These are phyloP conservation scores for Tetragonula carbonaria DNA, from an alignment of 2,888 invertebrate genomes.

Conservation along the genomic window DNA sequence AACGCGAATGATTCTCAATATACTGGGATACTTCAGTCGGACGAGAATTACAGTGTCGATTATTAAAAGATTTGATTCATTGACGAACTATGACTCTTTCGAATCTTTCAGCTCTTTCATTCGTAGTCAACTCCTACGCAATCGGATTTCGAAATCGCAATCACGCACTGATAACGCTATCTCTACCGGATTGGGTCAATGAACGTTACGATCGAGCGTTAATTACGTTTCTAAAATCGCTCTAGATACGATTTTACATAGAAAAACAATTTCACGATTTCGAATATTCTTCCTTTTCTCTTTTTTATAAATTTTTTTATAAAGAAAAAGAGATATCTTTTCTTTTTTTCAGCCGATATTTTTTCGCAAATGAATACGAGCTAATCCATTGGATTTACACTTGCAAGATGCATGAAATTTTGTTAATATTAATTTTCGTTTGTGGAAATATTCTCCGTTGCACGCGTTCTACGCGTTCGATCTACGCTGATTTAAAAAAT, in stretches of 20 bases:
- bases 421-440: background rate
- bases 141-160: slow-evolving; percentile 57
- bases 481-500: slow-evolving; percentile 5
- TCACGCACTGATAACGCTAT: slow-evolving; percentile 60
- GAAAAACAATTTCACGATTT: background rate
- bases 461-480: background rate
- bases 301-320: background rate
- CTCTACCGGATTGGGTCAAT: slow-evolving; percentile 61
- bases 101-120: slow-evolving; percentile 16
- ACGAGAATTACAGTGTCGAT: background rate
- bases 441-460: background rate
- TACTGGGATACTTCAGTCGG: slow-evolving; percentile 12
- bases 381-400: too few relatives aligned
- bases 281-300: background rate
- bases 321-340: too few relatives aligned
- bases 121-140: slow-evolving; percentile 1
- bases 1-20: slow-evolving; percentile 19
- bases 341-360: background rate
- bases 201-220: slow-evolving; percentile 49
- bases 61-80: background rate
- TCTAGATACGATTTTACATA: background rate
- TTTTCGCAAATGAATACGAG: background rate
- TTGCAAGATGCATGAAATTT: background rate
- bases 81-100: background rate
- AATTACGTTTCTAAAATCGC: slow-evolving; percentile 19